These are phyloP conservation scores for Aromia moschata DNA, from an alignment of 2,888 invertebrate genomes.

Conservation along the genomic window DNA sequence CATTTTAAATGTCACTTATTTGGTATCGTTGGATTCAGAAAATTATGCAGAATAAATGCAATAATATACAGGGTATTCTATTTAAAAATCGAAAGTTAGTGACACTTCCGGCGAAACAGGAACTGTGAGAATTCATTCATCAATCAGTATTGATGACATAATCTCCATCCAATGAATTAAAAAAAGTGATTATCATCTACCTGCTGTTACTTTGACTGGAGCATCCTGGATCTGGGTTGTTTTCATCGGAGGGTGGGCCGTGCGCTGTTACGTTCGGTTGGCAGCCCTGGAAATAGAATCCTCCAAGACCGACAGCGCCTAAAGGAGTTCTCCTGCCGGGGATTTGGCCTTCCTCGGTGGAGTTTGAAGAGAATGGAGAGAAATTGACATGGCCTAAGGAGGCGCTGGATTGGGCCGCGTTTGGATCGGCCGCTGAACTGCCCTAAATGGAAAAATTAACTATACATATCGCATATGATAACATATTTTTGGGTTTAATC, in stretches of 20 bases:
- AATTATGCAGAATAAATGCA: too few species aligned
- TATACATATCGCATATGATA: too few species aligned
- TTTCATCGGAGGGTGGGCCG: slow-evolving; percentile 75
- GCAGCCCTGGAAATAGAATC: slow-evolving; percentile 84
- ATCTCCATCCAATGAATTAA: too few species aligned
- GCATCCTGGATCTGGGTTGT: slow-evolving; percentile 76
- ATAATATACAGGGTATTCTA: too few species aligned
- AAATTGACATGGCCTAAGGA: slow-evolving; percentile 51
- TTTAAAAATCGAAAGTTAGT: too few species aligned
- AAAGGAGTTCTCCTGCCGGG: slow-evolving; percentile 79
- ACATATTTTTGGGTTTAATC: too few species aligned
- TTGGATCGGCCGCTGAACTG: slow-evolving; percentile 48
- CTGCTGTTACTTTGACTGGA: slow-evolving; percentile 47
- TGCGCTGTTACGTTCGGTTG: slow-evolving; percentile 61
- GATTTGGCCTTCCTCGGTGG: slow-evolving; percentile 64
- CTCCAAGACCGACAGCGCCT: slow-evolving; percentile 84
- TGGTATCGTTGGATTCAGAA: too few species aligned
- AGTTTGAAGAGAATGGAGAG: slow-evolving; percentile 54
- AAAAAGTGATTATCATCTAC: too few species aligned
- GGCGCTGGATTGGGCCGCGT: slow-evolving; percentile 45
- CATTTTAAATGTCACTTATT: too few species aligned
- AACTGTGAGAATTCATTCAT: too few species aligned
- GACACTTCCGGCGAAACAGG: too few species aligned
- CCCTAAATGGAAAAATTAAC: slow-evolving; percentile 39
- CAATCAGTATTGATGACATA: too few species aligned